A percentile compares a stretch with the other conserved stretches of the same genome.
Evolutionary conservation across 1,140 invertebrate species (phyloP).

Genomic region (Zeugodacus cucurbitae): DNA sequence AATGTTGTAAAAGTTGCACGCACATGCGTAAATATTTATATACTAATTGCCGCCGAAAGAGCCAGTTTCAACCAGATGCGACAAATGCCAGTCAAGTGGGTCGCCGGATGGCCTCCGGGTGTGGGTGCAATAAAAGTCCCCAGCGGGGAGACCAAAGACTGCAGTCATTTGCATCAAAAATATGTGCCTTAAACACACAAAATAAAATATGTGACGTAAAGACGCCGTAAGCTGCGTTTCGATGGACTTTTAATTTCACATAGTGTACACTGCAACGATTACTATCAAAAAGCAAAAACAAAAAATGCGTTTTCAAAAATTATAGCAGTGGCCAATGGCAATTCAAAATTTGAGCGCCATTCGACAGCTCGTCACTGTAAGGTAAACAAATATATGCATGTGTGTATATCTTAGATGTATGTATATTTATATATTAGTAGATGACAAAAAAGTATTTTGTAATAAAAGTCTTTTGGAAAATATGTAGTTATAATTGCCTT

Average conservation of each 20-base stretch:
- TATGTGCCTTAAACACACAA: background rate
- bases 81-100: background rate
- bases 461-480: too few relatives aligned
- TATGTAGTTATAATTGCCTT: too few relatives aligned
- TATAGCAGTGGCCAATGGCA: background rate
- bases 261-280: background rate
- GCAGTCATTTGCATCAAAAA: background rate
- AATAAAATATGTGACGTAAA: background rate
- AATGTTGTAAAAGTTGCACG: background rate
- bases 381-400: too few relatives aligned
- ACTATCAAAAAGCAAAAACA: background rate
- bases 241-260: background rate
- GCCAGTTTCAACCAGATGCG: background rate
- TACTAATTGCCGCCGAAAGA: background rate
- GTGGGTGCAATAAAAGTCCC: background rate
- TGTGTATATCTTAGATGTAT: too few relatives aligned
- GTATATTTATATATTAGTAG: background rate
- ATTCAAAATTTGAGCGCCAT: background rate
- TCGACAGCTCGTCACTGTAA: too few relatives aligned
- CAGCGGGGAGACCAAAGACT: background rate
- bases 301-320: background rate
- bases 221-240: background rate
- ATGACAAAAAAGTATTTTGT: background rate
- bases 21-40: background rate
- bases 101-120: background rate